These are phyloP conservation scores for Linepithema humile DNA, from an alignment of 1,140 invertebrate species.

Conservation along the genomic window DNA sequence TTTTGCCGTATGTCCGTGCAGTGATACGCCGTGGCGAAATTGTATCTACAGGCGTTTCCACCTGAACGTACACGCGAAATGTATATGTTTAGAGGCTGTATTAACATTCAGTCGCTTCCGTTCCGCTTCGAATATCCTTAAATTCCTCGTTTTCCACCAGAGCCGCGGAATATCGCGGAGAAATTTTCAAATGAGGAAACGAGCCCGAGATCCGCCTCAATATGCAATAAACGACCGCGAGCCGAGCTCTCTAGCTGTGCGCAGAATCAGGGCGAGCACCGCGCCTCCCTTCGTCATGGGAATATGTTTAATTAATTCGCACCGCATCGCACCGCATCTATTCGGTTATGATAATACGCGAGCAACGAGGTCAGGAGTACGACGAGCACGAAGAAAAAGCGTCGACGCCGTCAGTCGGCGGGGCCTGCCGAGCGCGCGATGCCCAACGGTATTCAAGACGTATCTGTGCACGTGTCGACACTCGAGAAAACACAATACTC, in stretches of 20 bases:
- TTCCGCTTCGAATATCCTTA: conserved; percentile 22
- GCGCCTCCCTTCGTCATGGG: conserved; percentile 22
- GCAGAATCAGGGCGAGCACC: conserved; percentile 21
- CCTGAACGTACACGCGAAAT: neutral
- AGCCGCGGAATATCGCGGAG: neutral
- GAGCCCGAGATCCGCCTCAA: conserved; percentile 27
- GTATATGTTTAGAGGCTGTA: neutral
- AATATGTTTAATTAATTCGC: conserved; percentile 39
- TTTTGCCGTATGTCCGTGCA: neutral
- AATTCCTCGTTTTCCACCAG: conserved; percentile 1
- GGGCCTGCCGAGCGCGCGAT: conserved; percentile 4
- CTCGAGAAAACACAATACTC: neutral
- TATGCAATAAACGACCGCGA: neutral
- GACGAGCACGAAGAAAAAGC: conserved; percentile 31
- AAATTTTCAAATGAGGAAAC: conserved; percentile 38
- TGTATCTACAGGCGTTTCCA: neutral
- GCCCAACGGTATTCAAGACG: conserved; percentile 45
- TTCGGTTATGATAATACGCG: conserved; percentile 44
- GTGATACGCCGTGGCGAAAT: neutral
- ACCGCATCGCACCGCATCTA: conserved; percentile 15
- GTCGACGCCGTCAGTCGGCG: conserved; percentile 43
- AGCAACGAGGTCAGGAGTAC: conserved; percentile 57
- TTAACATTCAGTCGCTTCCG: conserved; percentile 24
- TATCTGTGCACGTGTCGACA: conserved; percentile 8
- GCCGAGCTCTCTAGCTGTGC: neutral